Evolutionary conservation across 2,888 invertebrate genomes (phyloP).

Genomic region (Drosophila ustulata): DNA sequence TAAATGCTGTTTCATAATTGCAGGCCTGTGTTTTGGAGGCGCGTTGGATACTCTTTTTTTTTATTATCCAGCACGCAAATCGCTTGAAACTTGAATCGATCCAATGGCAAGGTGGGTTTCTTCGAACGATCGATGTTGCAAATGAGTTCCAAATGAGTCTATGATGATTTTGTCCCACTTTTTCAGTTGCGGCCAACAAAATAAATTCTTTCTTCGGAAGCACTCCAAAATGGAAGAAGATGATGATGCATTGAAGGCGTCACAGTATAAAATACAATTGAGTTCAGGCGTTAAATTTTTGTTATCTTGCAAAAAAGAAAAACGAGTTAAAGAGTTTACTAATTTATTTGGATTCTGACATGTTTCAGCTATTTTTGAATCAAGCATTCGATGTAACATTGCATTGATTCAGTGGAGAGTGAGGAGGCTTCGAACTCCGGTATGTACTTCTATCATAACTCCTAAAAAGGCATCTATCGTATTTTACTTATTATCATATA

Average conservation of each 20-base stretch:
- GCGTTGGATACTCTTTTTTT: constrained; percentile 52
- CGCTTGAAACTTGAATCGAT: constrained; percentile 10
- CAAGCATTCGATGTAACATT: constrained; percentile 40
- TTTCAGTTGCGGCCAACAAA: constrained; percentile 59
- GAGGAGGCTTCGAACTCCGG: constrained; percentile 47
- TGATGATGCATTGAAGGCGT: constrained; percentile 38
- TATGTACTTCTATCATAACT: constrained; percentile 71
- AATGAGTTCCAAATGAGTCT: constrained; percentile 54
- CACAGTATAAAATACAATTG: constrained; percentile 29
- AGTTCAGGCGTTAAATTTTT: constrained; percentile 28
- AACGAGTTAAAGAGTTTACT: constrained; percentile 35
- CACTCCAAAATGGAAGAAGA: constrained; percentile 43
- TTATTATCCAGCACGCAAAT: constrained; percentile 52
- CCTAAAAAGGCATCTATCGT: constrained; percentile 35
- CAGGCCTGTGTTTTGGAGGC: constrained; percentile 53
- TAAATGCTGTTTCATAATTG: constrained; percentile 55
- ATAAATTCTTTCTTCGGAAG: constrained; percentile 36
- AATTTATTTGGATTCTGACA: constrained; percentile 58
- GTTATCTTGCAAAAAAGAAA: constrained; percentile 17
- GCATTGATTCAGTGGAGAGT: constrained; percentile 51
- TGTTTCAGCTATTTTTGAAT: constrained; percentile 57
- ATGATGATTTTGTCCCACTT: constrained; percentile 65
- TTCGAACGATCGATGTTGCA: constrained; percentile 29
- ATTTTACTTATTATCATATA: constrained; percentile 14
- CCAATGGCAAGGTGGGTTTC: constrained; percentile 59